Conservation (phyloP, 2,888 invertebrate species). For the Melinopterus prodromus region DNA sequence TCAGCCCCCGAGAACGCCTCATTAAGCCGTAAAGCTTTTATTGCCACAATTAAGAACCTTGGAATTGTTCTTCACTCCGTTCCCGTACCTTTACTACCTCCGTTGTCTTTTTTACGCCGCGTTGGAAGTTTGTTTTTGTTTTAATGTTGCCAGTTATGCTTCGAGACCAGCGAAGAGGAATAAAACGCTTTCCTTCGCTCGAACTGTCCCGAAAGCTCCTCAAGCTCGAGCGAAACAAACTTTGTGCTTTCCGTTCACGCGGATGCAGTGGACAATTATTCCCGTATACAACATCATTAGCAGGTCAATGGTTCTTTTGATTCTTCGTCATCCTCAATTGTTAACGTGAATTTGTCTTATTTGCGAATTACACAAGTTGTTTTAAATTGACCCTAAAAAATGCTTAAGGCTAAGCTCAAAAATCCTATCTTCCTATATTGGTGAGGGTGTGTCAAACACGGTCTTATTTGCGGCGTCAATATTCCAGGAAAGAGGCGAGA, state of each 20-base stretch:
- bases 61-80: conserved; percentile 15
- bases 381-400: no score
- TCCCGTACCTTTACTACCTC: conserved; percentile 11
- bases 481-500: no score
- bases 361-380: no score
- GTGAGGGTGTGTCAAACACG: no score
- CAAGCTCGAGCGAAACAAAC: neutral
- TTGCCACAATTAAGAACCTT: conserved; percentile 11
- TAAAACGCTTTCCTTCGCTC: conserved; percentile 4
- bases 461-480: no score
- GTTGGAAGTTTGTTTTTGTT: neutral
- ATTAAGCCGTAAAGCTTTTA: conserved; percentile 23
- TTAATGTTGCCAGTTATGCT: conserved; percentile 4
- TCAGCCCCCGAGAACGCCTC: neutral
- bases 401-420: no score
- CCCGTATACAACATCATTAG: neutral
- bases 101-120: conserved; percentile 4
- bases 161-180: neutral
- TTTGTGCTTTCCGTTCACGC: neutral
- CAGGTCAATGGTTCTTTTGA: neutral
- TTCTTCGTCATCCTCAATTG: no score
- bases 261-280: neutral
- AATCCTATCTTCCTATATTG: no score
- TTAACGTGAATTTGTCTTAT: no score
- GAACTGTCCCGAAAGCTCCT: neutral